phyloP scores from a whole-genome alignment of 2,888 invertebrate species.

The Acronicta aceris region DNA sequence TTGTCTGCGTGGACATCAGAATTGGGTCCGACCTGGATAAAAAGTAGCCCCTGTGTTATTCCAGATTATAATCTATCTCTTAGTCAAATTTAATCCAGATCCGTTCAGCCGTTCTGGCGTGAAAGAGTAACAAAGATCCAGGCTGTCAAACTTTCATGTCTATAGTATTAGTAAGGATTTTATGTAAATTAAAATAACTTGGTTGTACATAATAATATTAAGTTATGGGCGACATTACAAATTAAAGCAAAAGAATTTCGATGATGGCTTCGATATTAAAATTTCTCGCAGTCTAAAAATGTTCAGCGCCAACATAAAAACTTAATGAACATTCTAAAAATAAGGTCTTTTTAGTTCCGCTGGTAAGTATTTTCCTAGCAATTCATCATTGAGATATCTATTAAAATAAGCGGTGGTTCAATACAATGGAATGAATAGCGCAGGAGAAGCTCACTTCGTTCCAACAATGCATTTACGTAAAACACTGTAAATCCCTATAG shows the following conservation, averaged over 20 bases:
- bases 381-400: neutral
- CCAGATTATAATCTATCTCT: too few relatives aligned
- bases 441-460: neutral
- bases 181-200: too few relatives aligned
- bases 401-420: neutral
- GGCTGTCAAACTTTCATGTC: too few relatives aligned
- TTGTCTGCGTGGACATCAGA: too few relatives aligned
- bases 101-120: too few relatives aligned
- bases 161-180: too few relatives aligned
- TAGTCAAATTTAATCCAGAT: too few relatives aligned
- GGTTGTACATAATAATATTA: too few relatives aligned
- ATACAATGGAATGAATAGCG: constrained; percentile 5
- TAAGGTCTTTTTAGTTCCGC: neutral
- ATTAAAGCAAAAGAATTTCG: neutral
- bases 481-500: constrained; percentile 10
- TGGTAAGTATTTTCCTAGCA: neutral
- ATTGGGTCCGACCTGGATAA: too few relatives aligned
- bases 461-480: constrained; percentile 13
- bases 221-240: neutral
- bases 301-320: neutral
- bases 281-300: neutral
- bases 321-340: neutral
- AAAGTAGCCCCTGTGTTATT: too few relatives aligned
- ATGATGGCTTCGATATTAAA: neutral
- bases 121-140: too few relatives aligned